Base-by-base conservation (phyloP, 2,797 vertebrate genomes). In the Gouania willdenowi region DNA sequence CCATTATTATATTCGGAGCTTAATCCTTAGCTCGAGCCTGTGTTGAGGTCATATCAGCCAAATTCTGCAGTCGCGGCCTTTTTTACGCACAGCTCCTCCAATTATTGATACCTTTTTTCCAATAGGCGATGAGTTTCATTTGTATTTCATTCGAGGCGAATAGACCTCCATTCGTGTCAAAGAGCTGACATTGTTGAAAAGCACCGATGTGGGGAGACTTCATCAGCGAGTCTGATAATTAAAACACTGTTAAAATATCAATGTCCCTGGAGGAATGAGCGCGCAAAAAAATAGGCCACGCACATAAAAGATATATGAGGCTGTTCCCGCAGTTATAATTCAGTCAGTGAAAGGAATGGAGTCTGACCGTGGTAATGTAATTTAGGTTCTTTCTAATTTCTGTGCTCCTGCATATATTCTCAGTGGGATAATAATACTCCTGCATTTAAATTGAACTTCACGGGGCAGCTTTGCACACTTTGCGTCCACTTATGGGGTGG, bases 191-290 rank as follows among this genome's bases (percentile, higher is more conserved):
- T 82, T 85, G 82, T 85, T 68, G 45, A 71, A 84, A 81, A 52
- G 40, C 84, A 83, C n/a, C 77, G 55, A 75, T 70, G 83, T 79
- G 82, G 64, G 54, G 60, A 83, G 76, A 79, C 66, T 75, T 84
- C 79, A 82, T 84, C 77, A 78, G 24, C 5, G 66, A 47, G 39
- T 29, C 59, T 66, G 73, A 76, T 82, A 84, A 84, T 82, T 86
- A 84, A 86, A 83, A 83, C 69, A 74, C 69, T 66, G 70, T 76
- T 71, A 49, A 82, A 86, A 84, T 83, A 86, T 84, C 84, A 83
- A 80, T 84, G 81, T 79, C 81, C 77, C 52, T 60, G 21, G 58
- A 79, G 73, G 61, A 77, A 79, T 49, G 66, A 77, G 69, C 61
- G 21, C 58, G 52, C 66, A 19, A 53, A 69, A 74, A 71, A 75